phyloP scores from a whole-genome alignment of 2,113 vertebrate species.

The Solea senegalensis region DNA sequence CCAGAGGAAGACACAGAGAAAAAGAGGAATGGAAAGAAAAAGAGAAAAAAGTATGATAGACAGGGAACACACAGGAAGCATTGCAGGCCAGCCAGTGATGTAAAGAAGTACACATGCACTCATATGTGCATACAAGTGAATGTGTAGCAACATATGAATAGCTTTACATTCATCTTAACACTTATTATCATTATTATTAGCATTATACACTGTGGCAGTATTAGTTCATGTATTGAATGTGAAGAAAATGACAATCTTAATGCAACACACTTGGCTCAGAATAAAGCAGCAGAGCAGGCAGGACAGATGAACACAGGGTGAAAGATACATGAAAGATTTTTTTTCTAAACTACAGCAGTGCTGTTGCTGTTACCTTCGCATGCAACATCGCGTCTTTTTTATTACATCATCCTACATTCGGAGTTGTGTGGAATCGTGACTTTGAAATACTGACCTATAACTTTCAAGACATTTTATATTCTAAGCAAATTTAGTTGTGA shows the following conservation, averaged over 20 bases:
- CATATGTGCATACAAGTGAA: background rate
- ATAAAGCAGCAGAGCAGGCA: conserved; percentile 33
- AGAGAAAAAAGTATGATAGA: conserved; percentile 53
- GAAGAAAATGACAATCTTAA: background rate
- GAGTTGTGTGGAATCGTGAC: no score
- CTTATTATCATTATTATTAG: background rate
- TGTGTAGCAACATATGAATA: background rate
- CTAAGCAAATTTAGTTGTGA: background rate
- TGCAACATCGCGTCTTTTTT: background rate
- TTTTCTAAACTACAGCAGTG: background rate
- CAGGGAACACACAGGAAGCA: conserved; percentile 49
- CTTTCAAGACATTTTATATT: no score
- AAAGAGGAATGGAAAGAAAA: conserved; percentile 38
- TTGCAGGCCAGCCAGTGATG: conserved; percentile 39
- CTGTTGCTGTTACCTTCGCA: background rate
- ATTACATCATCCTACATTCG: background rate
- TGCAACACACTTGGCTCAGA: background rate
- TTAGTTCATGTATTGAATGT: background rate
- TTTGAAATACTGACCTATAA: background rate
- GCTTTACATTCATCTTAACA: no score
- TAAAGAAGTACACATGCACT: conserved; percentile 25
- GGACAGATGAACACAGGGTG: conserved; percentile 3
- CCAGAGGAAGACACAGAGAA: conserved; percentile 29
- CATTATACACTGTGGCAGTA: background rate
- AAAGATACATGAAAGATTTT: background rate